Base-by-base conservation (phyloP, 2,888 invertebrate species). In the Habrosyne pyritoides region DNA sequence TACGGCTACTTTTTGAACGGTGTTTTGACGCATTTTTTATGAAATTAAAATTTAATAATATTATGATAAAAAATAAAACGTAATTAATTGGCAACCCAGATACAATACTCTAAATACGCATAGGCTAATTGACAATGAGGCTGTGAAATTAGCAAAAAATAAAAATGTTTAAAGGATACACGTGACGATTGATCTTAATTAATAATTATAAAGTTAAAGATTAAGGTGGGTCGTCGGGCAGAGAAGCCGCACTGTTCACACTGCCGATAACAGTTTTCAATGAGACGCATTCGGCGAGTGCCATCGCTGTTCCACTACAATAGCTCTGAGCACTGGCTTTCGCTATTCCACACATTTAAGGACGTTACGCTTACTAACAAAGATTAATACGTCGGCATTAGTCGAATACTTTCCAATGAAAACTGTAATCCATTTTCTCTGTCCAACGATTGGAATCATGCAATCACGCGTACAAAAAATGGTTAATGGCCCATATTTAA, bases 101-200 rank as follows among this genome's bases (percentile, higher is more conserved):
- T 89, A 89, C 91, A 91, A 89, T 91, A 92, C 91, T 89, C 84
- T 91, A 83, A 85, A 87, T 90, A 90, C 84, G 89, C 89, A 91
- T 93, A 93, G 93, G 93, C 93, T 93, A 93, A 92, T 91, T 90
- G 84, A 90, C 87, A 89, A 87, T 87, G 89, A 86, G 93, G 93
- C 93, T 93, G 93, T 93, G 93, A 93, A 87, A 90, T 91, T 93
- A 93, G 93, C 93, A 90, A 91, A 91, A 86, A 84, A 84, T 80
- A 84, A 81, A 79, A 83, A 83, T 70, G 71, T 75, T 70, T 69
- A 75, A 75, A 75, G 66, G 79, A 73, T 75, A 81, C 85, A 84
- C 80, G 87, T 85, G 88, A 84, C 85, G 86, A 84, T 87, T 81
- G 87, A 87, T 86, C 85, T 83, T 84, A 82, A 84, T 83, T 80